Evolutionary conservation across 2,888 invertebrate genomes (phyloP).

Genomic region (Eristalinus aeneus): DNA sequence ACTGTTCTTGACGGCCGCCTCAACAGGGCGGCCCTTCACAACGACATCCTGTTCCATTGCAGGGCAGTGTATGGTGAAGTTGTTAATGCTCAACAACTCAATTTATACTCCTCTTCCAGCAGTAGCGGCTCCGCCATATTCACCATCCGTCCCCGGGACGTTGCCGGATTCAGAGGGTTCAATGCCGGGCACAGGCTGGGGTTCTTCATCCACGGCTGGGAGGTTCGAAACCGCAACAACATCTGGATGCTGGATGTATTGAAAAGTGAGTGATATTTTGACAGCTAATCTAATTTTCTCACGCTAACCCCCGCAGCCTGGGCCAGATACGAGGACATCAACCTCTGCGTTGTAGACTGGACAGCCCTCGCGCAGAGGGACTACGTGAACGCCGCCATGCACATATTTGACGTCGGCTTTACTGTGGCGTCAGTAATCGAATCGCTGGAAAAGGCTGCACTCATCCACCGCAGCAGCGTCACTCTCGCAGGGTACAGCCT

Average conservation of each 20-base stretch:
- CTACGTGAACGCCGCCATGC: conserved; percentile 78
- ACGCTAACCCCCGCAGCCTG: conserved; percentile 74
- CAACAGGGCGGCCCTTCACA: conserved; percentile 19
- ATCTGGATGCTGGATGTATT: conserved; percentile 78
- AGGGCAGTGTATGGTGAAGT: conserved; percentile 43
- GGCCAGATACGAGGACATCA: conserved; percentile 76
- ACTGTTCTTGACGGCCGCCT: conserved; percentile 40
- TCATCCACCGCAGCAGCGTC: conserved; percentile 76
- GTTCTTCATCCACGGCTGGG: conserved; percentile 79
- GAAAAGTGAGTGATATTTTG: conserved; percentile 74
- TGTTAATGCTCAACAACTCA: conserved; percentile 54
- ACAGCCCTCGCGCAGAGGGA: conserved; percentile 76
- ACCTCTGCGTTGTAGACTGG: conserved; percentile 80
- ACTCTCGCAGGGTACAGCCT: conserved; percentile 79
- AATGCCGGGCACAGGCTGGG: conserved; percentile 75
- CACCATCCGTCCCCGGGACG: conserved; percentile 75
- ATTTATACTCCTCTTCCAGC: conserved; percentile 53
- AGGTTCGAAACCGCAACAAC: conserved; percentile 77
- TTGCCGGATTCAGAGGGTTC: conserved; percentile 76
- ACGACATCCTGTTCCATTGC: conserved; percentile 55
- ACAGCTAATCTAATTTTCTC: conserved; percentile 62
- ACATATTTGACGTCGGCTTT: conserved; percentile 79
- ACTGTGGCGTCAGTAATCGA: conserved; percentile 78
- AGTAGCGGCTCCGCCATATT: conserved; percentile 75
- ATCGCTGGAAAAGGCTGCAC: conserved; percentile 75